Evolutionary conservation across 2,797 vertebrate species (phyloP).

Genomic region (Clarias fuscus): DNA sequence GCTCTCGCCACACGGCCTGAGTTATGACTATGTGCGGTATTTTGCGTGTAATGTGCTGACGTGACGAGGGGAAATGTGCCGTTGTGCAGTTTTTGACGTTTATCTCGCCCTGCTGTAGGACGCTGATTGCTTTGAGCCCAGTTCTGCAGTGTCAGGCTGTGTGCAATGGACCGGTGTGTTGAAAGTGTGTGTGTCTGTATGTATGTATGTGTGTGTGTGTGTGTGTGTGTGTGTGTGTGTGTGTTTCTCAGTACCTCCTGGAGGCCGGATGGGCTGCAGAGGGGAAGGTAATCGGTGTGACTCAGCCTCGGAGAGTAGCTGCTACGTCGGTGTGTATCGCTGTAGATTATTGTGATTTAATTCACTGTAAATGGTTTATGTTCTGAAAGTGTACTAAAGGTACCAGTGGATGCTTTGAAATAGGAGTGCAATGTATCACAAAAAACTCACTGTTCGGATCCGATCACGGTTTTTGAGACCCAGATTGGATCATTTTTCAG

Average conservation of each 20-base stretch:
- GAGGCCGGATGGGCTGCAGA: slow-evolving; percentile 98
- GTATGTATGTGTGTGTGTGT: slow-evolving; percentile 30
- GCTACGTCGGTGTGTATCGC: slow-evolving; percentile 83
- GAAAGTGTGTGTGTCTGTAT: slow-evolving; percentile 20
- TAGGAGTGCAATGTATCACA: no score
- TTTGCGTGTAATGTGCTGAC: neutral
- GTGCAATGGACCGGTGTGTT: neutral
- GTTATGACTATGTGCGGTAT: neutral
- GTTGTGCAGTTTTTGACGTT: slow-evolving; percentile 2
- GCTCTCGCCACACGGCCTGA: neutral
- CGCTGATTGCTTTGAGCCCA: neutral
- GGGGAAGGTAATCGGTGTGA: slow-evolving; percentile 93
- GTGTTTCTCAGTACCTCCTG: slow-evolving; percentile 85
- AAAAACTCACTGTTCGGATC: no score
- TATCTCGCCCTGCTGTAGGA: neutral
- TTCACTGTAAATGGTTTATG: neutral
- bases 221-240: slow-evolving; percentile 14
- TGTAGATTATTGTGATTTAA: neutral
- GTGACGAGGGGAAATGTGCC: neutral
- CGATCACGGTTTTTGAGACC: no score
- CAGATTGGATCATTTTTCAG: no score
- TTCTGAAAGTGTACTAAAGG: neutral
- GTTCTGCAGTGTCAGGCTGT: neutral
- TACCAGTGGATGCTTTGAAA: no score
- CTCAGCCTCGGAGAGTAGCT: slow-evolving; percentile 94